These are phyloP conservation scores for Papilio dardanus DNA, from an alignment of 1,140 invertebrate genomes.

Conservation along the genomic window DNA sequence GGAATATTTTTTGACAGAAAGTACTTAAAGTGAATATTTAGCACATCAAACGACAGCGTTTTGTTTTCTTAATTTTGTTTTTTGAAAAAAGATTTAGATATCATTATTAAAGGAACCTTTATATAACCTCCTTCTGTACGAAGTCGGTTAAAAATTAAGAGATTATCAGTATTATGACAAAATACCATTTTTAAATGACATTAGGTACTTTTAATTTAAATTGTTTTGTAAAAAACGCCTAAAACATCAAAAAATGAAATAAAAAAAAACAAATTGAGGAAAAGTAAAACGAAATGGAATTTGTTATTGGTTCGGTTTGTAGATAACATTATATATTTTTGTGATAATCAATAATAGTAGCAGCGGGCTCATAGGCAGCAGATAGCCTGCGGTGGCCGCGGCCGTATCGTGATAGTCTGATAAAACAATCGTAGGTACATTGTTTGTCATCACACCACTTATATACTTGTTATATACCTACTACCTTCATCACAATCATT, in stretches of 20 bases:
- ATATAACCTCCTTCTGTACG: no score
- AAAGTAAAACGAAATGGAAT: not conserved
- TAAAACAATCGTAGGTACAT: constrained; percentile 37
- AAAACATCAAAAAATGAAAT: not conserved
- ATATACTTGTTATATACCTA: constrained; percentile 12
- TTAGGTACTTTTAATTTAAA: not conserved
- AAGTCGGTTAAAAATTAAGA: no score
- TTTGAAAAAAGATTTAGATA: not conserved
- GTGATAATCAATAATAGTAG: constrained; percentile 27
- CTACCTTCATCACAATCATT: constrained; percentile 34
- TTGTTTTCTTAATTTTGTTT: not conserved
- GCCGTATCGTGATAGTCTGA: constrained; percentile 22
- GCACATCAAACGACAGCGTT: not conserved
- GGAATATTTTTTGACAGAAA: not conserved
- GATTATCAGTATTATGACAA: not conserved
- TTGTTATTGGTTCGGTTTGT: constrained; percentile 23
- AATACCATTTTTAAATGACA: not conserved
- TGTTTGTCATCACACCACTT: constrained; percentile 15
- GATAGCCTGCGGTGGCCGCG: not conserved
- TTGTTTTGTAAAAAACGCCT: not conserved
- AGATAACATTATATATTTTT: constrained; percentile 28
- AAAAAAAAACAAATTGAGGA: not conserved
- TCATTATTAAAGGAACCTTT: not conserved
- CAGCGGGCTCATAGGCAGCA: constrained; percentile 16
- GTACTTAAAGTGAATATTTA: not conserved